Percentiles rank a stretch among this genome's conserved stretches.
These are phyloP conservation scores for Rotaria macrura DNA, from an alignment of 2,888 invertebrate species.

Conservation along the genomic window DNA sequence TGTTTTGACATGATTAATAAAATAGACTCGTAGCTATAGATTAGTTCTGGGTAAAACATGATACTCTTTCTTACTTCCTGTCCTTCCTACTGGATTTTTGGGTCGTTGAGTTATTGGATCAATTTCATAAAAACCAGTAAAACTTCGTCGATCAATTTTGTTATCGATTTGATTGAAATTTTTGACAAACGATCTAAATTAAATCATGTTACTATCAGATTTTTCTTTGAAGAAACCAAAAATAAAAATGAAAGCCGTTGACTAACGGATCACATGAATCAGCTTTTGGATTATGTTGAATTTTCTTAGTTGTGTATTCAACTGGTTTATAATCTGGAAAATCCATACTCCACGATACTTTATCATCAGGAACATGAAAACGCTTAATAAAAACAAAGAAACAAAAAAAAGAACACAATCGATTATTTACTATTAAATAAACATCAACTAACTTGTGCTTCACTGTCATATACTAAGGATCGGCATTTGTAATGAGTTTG, in stretches of 20 bases:
- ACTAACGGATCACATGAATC: slow-evolving; percentile 26
- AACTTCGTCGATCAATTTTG: slow-evolving; percentile 31
- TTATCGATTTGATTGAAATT: slow-evolving; percentile 28
- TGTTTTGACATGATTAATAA: too few relatives aligned
- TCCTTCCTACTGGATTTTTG: slow-evolving; percentile 28
- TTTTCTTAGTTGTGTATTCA: slow-evolving; percentile 25
- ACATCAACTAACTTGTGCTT: not conserved
- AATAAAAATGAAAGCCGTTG: not conserved
- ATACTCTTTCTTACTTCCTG: slow-evolving; percentile 21
- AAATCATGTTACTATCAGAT: not conserved
- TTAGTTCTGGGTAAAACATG: too few relatives aligned
- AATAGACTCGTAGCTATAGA: too few relatives aligned
- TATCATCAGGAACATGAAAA: slow-evolving; percentile 24
- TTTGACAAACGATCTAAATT: slow-evolving; percentile 1
- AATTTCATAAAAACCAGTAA: slow-evolving; percentile 19
- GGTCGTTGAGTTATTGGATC: slow-evolving; percentile 25
- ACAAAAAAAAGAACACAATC: not conserved
- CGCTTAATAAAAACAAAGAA: not conserved
- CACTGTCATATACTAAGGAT: not conserved
- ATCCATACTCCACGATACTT: slow-evolving; percentile 26
- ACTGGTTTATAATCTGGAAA: slow-evolving; percentile 26
- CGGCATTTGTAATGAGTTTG: not conserved
- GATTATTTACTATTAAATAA: not conserved
- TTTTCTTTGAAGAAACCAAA: too few relatives aligned
- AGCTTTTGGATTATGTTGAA: slow-evolving; percentile 26